Base-by-base conservation (phyloP, 2,797 vertebrate species). In the Hypotaenidia okinawae region DNA sequence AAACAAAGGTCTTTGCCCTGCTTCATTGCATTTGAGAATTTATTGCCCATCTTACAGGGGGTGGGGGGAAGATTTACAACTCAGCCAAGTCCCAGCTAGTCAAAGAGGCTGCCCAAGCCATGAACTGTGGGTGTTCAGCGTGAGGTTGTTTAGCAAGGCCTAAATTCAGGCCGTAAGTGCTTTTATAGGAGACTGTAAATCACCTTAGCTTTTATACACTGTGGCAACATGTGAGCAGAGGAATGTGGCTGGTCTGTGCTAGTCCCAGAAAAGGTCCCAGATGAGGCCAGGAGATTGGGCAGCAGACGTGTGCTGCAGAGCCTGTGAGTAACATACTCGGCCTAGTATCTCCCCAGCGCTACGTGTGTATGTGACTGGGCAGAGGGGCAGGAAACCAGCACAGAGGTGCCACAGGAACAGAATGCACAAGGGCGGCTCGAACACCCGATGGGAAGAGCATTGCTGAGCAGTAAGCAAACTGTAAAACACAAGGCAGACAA, bases 401-500 rank as follows among this genome's bases (percentile, higher is more conserved):
- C 39, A 0, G 28, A 30, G 28, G 32, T 83, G 94, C 83, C 9
- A 7, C 78, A 77, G 94, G 88, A 87, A 35, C 86, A 69, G 80
- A 83, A 79, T 9, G 83, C 84, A 30, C 93, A 16, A 63, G 95
- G 96, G 86, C 92, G 49, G 83, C 72, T 57, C 5, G 41, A 80
- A 57, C 93, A 82, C 74, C 59, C 6, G 6, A 39, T 28, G 95
- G 95, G 64, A 82, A 77, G 92, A 92, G 94, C 95, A 76, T 76
- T 89, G 93, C 94, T 85, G 77, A 97, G 96, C 96, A 96, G 96
- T 75, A 94, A 97, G 95, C 96, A 96, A 97, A 97, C 69, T 96
- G 96, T 96, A 90, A 95, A 97, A 96, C 95, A 95, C 43, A 22
- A 64, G 90, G 77, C 97, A 98, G 98, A 98, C 98, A 97, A 95